These are phyloP conservation scores for Meganola albula DNA, from an alignment of 2,888 invertebrate species.

Conservation along the genomic window DNA sequence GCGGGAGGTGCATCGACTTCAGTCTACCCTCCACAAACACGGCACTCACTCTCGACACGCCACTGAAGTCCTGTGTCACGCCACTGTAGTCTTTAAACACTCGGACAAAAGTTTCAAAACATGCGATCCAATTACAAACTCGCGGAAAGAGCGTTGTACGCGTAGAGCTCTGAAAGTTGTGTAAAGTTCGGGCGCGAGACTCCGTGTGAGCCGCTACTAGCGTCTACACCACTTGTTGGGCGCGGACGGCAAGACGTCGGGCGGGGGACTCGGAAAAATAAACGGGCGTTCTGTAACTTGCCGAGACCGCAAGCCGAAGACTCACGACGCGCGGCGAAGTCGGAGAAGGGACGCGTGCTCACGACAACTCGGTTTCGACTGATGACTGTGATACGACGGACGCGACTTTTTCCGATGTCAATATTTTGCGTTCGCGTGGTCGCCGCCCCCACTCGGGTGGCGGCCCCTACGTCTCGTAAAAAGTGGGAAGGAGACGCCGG, in stretches of 20 bases:
- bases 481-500: slow-evolving; percentile 78
- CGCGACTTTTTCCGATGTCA: slow-evolving; percentile 79
- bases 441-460: slow-evolving; percentile 74
- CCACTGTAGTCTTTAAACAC: slow-evolving; percentile 54
- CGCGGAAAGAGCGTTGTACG: slow-evolving; percentile 50
- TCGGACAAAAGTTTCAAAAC: slow-evolving; percentile 59
- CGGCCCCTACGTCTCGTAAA: slow-evolving; percentile 78
- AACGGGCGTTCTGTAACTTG: slow-evolving; percentile 52
- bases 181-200: slow-evolving; percentile 67
- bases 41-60: slow-evolving; percentile 55
- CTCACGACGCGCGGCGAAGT: slow-evolving; percentile 70
- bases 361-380: slow-evolving; percentile 75
- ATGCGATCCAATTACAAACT: slow-evolving; percentile 46
- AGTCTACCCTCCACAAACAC: slow-evolving; percentile 52
- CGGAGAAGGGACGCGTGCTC: slow-evolving; percentile 66
- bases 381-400: slow-evolving; percentile 78
- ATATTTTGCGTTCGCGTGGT: slow-evolving; percentile 78
- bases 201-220: slow-evolving; percentile 55
- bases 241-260: slow-evolving; percentile 66
- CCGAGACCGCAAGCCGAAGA: slow-evolving; percentile 72
- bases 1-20: slow-evolving; percentile 83
- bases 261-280: slow-evolving; percentile 67
- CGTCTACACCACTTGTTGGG: slow-evolving; percentile 72
- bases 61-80: slow-evolving; percentile 61
- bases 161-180: slow-evolving; percentile 64